Evolutionary conservation across 2,797 vertebrate genomes (phyloP).

Genomic region (Urosaurus nigricauda): DNA sequence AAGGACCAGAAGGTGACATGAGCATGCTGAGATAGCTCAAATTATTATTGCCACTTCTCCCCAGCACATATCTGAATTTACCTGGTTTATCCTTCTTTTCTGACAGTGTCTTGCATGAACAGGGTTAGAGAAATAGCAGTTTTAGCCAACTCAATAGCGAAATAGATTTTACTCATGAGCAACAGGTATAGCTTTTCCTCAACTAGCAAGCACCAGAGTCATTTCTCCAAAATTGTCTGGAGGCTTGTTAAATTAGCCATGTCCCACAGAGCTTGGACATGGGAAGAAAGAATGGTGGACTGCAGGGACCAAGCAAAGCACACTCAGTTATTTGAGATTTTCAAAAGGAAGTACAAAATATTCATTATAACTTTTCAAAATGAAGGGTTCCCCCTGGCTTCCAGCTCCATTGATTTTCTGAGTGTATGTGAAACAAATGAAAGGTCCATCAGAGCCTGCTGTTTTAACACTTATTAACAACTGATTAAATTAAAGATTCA

Average conservation of each 20-base stretch:
- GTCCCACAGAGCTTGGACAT: slow-evolving; percentile 78
- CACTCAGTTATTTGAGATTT: slow-evolving; percentile 77
- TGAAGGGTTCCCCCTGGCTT: slow-evolving; percentile 77
- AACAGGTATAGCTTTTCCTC: slow-evolving; percentile 53
- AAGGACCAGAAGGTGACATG: neutral
- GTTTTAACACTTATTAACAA: slow-evolving; percentile 82
- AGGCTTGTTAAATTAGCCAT: slow-evolving; percentile 85
- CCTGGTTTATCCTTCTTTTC: neutral
- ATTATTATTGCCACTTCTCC: neutral
- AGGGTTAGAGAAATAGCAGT: neutral
- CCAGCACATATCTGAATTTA: neutral
- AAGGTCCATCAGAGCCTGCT: slow-evolving; percentile 65
- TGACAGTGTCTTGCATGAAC: neutral
- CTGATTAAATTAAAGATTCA: slow-evolving; percentile 73
- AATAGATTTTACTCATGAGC: no score
- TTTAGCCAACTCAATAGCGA: neutral
- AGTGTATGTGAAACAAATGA: neutral
- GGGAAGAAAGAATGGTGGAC: slow-evolving; percentile 73
- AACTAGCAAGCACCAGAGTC: slow-evolving; percentile 72
- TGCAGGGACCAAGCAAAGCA: slow-evolving; percentile 68
- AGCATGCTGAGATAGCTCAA: neutral
- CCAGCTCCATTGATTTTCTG: slow-evolving; percentile 66
- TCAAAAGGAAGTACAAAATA: slow-evolving; percentile 69
- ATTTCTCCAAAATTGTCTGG: slow-evolving; percentile 78
- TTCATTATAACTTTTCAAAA: slow-evolving; percentile 80